Evolutionary conservation across 2,113 vertebrate genomes (phyloP), one percentile per base, ranked within the genome.

Genomic region (Nettapus auritus): DNA sequence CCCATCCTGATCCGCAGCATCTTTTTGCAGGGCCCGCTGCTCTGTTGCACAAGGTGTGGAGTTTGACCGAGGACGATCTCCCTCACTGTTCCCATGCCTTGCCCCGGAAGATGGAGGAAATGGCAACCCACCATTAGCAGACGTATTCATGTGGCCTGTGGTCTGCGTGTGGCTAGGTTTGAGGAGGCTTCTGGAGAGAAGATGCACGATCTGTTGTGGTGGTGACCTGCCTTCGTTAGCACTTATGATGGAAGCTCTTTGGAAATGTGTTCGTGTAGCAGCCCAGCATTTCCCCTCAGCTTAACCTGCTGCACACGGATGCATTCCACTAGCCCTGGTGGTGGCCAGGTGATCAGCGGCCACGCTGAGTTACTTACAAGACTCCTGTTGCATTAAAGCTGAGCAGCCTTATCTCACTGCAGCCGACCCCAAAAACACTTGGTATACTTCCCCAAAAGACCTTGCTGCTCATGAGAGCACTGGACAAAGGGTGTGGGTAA

Each of bases 21-120:
- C 26, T 17, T 34, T 17, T 11, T 19, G 4, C 13, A 19, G 33
- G 22, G 14, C n/a, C n/a, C 19, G 23, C 25, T 0, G 2, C 9
- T 50, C 46, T 3, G 2, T 1, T 8, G 28, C 5, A 42, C 18
- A 60, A 2, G 2, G 19, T 5, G 13, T 8, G 4, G 31, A 0
- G 1, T 42, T 52, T 11, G 16, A 15, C 21, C 1, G 1, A 60
- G 53, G 69, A 88, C 13, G 52, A 22, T 17, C 42, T 83, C 73
- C 46, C 0, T 0, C 13, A 3, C 44, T 0, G 0, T 78, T 92
- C 86, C 64, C 76, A 22, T 0, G 2, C 46, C 64, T 52, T 68
- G 77, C 38, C 15, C n/a, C 1, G 1, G 90, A 70, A 86, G 81
- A 18, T 4, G 4, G 36, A 17, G 34, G 82, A 42, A 84, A 75